These are phyloP conservation scores for Laupala kohalensis DNA, from an alignment of 1,140 invertebrate species.

Conservation along the genomic window DNA sequence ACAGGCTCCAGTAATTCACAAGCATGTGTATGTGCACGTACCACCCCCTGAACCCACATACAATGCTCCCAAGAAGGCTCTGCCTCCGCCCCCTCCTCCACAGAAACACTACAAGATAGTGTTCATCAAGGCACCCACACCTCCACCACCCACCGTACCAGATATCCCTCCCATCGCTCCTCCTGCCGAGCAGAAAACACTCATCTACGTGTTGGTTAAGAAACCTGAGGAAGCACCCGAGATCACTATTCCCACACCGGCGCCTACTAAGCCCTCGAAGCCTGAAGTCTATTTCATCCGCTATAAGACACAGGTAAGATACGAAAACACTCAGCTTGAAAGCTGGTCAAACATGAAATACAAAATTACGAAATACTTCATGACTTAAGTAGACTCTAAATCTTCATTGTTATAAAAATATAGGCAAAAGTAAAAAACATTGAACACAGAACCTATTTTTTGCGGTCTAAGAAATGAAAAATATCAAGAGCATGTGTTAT, in stretches of 20 bases:
- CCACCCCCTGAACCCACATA: conserved; percentile 69
- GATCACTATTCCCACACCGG: conserved; percentile 58
- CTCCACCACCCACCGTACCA: conserved; percentile 61
- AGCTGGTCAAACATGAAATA: too few relatives aligned
- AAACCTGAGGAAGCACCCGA: conserved; percentile 71
- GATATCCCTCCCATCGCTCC: conserved; percentile 55
- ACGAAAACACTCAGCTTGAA: too few relatives aligned
- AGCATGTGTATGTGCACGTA: conserved; percentile 76
- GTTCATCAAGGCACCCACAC: conserved; percentile 74
- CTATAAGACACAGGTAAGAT: conserved; percentile 56
- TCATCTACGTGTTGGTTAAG: conserved; percentile 80
- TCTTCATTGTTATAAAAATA: too few relatives aligned
- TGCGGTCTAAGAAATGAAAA: not conserved
- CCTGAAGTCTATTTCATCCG: conserved; percentile 79
- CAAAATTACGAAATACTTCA: too few relatives aligned
- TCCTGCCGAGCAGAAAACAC: conserved; percentile 73
- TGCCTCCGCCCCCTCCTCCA: conserved; percentile 40
- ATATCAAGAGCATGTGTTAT: too few relatives aligned
- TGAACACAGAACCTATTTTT: not conserved
- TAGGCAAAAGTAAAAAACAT: too few relatives aligned
- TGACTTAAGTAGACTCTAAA: too few relatives aligned
- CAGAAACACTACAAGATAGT: conserved; percentile 84
- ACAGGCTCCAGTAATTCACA: conserved; percentile 61
- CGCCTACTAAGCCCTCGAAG: conserved; percentile 68
- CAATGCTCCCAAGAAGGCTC: conserved; percentile 38